Conservation (phyloP, 2,888 invertebrate genomes). For the Tethea ocularis region DNA sequence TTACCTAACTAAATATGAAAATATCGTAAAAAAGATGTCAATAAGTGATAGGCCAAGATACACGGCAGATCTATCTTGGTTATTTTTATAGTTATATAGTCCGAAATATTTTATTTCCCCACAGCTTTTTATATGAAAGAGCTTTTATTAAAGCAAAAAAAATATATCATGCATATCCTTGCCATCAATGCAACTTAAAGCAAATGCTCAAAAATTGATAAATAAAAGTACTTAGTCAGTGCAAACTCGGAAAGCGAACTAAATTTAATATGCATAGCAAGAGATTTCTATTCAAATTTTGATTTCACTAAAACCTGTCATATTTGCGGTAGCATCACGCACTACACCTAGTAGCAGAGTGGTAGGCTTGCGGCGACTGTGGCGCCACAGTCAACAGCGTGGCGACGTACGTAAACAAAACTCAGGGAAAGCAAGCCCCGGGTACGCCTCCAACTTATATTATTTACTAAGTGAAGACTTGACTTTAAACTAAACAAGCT, state of each 20-base stretch:
- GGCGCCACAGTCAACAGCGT: slow-evolving; percentile 47
- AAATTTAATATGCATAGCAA: slow-evolving; percentile 46
- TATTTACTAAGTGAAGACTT: slow-evolving; percentile 61
- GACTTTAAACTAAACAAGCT: slow-evolving; percentile 57
- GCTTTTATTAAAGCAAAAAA: too few relatives aligned
- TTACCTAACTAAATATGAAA: too few relatives aligned
- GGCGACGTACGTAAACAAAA: slow-evolving; percentile 57
- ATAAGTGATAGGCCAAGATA: too few relatives aligned
- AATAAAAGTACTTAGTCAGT: slow-evolving; percentile 28
- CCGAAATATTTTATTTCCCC: too few relatives aligned
- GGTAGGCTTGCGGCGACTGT: slow-evolving; percentile 22
- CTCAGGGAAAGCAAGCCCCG: slow-evolving; percentile 57
- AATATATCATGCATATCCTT: too few relatives aligned
- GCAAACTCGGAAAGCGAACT: slow-evolving; percentile 31
- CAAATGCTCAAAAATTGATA: too few relatives aligned
- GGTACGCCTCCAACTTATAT: slow-evolving; percentile 54
- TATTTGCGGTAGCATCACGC: slow-evolving; percentile 45
- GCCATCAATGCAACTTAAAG: too few relatives aligned
- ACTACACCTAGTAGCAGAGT: slow-evolving; percentile 23
- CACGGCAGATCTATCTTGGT: too few relatives aligned
- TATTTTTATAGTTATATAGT: too few relatives aligned
- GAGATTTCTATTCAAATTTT: slow-evolving; percentile 57
- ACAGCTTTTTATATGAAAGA: too few relatives aligned
- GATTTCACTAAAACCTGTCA: slow-evolving; percentile 61
- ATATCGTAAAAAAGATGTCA: too few relatives aligned